These are phyloP conservation scores for Catharus bicknelli DNA, from an alignment of 2,113 vertebrate species.

Conservation along the genomic window DNA sequence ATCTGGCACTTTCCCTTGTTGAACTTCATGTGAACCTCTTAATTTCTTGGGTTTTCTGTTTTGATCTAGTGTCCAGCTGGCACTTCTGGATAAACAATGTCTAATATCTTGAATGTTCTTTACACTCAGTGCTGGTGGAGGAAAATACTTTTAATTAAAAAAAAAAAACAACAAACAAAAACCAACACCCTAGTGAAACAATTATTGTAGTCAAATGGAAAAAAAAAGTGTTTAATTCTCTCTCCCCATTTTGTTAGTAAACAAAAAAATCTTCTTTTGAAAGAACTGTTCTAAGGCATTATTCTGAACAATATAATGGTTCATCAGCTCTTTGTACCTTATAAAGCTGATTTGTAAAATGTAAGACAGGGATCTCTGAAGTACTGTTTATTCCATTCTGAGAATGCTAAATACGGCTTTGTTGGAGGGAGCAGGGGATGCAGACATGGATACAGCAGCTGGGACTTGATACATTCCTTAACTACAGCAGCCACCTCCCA, in stretches of 20 bases:
- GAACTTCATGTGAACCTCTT: background rate
- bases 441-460: background rate
- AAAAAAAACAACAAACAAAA: background rate
- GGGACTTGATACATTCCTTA: background rate
- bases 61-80: background rate
- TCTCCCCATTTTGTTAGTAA: background rate
- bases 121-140: background rate
- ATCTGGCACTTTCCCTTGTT: background rate
- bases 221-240: background rate
- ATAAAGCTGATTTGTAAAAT: background rate
- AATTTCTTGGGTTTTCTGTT: background rate
- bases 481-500: background rate
- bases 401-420: background rate
- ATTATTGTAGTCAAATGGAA: background rate
- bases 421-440: background rate
- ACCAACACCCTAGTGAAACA: background rate
- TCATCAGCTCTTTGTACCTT: background rate
- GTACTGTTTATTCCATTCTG: background rate
- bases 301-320: background rate
- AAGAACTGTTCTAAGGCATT: background rate
- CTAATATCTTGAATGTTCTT: background rate
- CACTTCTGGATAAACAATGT: background rate
- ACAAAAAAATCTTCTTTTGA: background rate
- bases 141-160: background rate
- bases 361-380: rapidly evolving